Conservation (phyloP, 1,140 invertebrate species). For the Drosophila nannoptera region DNA sequence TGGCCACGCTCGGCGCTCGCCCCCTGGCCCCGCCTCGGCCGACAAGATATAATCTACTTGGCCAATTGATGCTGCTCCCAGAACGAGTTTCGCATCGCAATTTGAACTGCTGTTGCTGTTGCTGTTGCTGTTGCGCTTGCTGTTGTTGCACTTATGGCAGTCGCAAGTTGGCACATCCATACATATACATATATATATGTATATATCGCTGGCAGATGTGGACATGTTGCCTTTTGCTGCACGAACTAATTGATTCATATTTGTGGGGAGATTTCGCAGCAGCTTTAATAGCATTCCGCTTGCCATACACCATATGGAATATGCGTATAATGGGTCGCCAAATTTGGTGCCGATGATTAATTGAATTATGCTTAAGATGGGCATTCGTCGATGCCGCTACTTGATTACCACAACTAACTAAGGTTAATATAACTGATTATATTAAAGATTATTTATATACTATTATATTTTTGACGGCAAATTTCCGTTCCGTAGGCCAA, state of each 20-base stretch:
- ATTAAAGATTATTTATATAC: constrained; percentile 2
- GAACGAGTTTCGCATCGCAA: constrained; percentile 65
- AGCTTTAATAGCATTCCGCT: constrained; percentile 54
- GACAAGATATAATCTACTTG: constrained; percentile 54
- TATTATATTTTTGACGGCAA: neutral
- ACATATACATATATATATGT: neutral
- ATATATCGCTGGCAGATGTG: constrained; percentile 9
- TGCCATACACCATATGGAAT: constrained; percentile 40
- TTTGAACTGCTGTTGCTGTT: constrained; percentile 48
- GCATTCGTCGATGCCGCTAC: constrained; percentile 11
- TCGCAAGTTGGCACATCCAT: constrained; percentile 9
- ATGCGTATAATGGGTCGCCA: constrained; percentile 37
- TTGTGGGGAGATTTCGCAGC: constrained; percentile 54
- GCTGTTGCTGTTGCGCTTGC: neutral
- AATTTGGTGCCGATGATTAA: constrained; percentile 66
- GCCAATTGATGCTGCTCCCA: constrained; percentile 66
- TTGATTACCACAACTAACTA: constrained; percentile 46
- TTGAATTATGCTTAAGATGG: constrained; percentile 59
- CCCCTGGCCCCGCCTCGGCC: constrained; percentile 1
- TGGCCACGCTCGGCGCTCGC: constrained; percentile 27
- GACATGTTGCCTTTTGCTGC: constrained; percentile 69
- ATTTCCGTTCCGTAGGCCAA: constrained; percentile 3
- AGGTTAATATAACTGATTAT: constrained; percentile 26
- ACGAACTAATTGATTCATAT: constrained; percentile 75
- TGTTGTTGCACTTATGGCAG: constrained; percentile 35